Evolutionary conservation across 1,140 invertebrate genomes (phyloP).

Genomic region (Cydia strobilella): DNA sequence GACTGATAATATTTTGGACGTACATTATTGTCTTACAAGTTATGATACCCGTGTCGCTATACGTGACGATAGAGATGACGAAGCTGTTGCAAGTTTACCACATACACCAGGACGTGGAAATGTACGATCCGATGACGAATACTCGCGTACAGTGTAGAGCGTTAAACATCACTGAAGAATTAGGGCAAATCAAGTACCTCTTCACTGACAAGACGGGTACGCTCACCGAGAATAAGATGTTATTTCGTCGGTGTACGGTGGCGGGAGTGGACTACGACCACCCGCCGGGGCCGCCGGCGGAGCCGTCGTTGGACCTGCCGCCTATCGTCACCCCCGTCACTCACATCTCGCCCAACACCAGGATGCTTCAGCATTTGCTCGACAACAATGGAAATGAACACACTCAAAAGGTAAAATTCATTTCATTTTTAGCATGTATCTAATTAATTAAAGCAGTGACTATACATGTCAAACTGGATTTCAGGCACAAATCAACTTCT

Average conservation of each 20-base stretch:
- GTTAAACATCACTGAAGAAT: conserved; percentile 97
- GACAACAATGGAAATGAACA: conserved; percentile 69
- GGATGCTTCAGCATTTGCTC: conserved; percentile 83
- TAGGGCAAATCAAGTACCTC: conserved; percentile 97
- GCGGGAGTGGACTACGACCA: conserved; percentile 94
- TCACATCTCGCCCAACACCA: conserved; percentile 81
- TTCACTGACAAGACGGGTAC: conserved; percentile 99
- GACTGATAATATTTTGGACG: conserved; percentile 95
- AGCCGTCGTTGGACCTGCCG: conserved; percentile 74
- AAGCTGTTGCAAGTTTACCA: conserved; percentile 98
- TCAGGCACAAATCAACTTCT: too few relatives aligned
- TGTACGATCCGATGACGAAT: conserved; percentile 91
- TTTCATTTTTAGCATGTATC: too few relatives aligned
- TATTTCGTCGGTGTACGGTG: conserved; percentile 94
- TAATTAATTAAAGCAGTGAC: too few relatives aligned
- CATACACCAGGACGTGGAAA: conserved; percentile 93
- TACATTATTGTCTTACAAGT: conserved; percentile 98
- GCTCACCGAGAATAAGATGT: conserved; percentile 98
- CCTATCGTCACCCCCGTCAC: conserved; percentile 81
- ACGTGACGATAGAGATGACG: conserved; percentile 98
- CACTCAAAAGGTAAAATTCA: conserved; percentile 62
- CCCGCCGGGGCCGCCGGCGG: conserved; percentile 82
- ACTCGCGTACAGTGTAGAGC: conserved; percentile 96
- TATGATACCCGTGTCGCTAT: conserved; percentile 98
- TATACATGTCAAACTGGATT: too few relatives aligned